phyloP scores from a whole-genome alignment of 2,888 invertebrate species.

The Acanthosepion lycidas region DNA sequence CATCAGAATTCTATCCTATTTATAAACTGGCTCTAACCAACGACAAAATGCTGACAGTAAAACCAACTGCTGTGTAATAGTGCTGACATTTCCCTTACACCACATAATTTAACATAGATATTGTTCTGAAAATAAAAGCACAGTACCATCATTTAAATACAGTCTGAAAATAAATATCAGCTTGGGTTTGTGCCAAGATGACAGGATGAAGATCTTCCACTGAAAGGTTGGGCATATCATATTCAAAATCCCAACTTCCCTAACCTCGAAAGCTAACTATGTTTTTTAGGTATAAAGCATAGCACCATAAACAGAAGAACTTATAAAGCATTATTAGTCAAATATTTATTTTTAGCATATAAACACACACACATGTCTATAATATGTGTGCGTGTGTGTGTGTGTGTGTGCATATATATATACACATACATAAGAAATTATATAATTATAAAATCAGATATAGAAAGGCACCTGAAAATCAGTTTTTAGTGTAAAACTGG shows the following conservation, averaged over 20 bases:
- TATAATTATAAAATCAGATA: too few species aligned
- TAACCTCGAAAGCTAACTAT: background rate
- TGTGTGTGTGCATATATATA: background rate
- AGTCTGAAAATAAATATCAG: background rate
- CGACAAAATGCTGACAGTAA: background rate
- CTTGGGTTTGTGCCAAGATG: background rate
- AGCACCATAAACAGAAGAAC: background rate
- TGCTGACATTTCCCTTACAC: background rate
- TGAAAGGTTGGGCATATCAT: background rate
- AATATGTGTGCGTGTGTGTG: background rate
- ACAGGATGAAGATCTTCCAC: slow-evolving; percentile 33
- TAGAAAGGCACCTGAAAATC: too few species aligned
- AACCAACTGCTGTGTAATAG: background rate
- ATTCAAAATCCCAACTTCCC: background rate
- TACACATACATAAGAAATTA: background rate
- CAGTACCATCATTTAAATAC: background rate
- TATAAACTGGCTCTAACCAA: background rate
- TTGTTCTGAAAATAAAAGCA: background rate
- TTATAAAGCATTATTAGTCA: background rate
- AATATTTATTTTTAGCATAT: background rate
- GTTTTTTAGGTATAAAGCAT: background rate
- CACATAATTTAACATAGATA: background rate
- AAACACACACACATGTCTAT: background rate
- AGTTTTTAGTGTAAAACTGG: too few species aligned
- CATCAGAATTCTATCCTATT: background rate